Evolutionary conservation across 2,797 vertebrate species (phyloP).

Genomic region (Pitangus sulphuratus): DNA sequence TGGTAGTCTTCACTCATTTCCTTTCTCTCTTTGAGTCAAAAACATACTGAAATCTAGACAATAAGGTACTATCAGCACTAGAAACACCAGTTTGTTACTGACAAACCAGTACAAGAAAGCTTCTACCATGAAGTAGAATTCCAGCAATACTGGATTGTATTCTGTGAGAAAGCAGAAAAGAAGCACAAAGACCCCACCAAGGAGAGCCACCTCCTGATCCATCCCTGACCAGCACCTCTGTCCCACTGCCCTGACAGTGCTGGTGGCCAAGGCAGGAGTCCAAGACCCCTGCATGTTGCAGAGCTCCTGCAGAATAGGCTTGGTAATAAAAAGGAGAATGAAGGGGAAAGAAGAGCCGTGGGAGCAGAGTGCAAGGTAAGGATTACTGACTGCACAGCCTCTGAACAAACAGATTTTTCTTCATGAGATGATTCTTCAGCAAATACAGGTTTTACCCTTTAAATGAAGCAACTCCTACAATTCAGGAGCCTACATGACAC

Average conservation of each 20-base stretch:
- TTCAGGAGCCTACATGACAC: neutral
- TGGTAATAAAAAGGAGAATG: neutral
- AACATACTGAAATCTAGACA: neutral
- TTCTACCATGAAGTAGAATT: neutral
- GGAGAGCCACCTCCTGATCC: neutral
- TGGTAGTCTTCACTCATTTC: neutral
- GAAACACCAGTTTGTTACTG: neutral
- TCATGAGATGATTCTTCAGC: neutral
- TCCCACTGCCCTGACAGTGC: neutral
- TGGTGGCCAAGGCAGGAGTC: fast-evolving
- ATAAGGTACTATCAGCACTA: neutral
- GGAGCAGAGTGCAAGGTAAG: neutral
- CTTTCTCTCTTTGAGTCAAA: neutral
- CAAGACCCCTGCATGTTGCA: fast-evolving
- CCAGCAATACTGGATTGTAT: neutral
- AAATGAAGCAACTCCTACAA: neutral
- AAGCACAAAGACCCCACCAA: neutral
- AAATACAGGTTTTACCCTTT: neutral
- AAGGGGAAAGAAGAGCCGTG: neutral
- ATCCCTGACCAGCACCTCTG: neutral
- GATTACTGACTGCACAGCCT: neutral
- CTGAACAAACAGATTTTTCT: neutral
- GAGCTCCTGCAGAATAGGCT: neutral
- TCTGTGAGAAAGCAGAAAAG: neutral
- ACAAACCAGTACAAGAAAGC: neutral